Base-by-base conservation (phyloP, 2,797 vertebrate genomes). In the Cichlasoma orientale region DNA sequence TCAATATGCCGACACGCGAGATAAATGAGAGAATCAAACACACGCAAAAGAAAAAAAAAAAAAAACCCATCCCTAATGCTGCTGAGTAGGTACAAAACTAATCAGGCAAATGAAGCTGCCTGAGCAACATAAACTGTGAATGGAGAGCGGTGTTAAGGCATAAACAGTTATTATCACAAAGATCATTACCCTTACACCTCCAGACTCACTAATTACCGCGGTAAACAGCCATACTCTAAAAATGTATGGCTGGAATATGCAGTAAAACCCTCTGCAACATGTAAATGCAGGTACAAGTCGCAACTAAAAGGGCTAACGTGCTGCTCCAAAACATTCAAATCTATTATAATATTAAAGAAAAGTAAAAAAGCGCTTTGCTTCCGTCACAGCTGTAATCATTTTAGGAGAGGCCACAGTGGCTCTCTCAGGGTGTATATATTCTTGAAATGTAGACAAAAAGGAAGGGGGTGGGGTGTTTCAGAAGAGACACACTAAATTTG, bases 401-500 rank as follows among this genome's bases (percentile, higher is more conserved):
- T 93, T 93, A 93, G 47, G 83, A 90, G 92, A 87, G 90, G 90
- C 85, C 86, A 88, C 89, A 86, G 82, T 88, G 91, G 79, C 86
- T 88, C 77, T 86, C 74, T 86, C 74, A 44, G 83, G 87, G 88
- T 88, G 84, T 92, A 88, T 90, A 91, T 92, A 90, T 92, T 88
- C 90, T 85, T 84, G 81, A 93, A 93, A 92, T 77, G 87, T 87
- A 89, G 88, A 93, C 89, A 88, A 90, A 89, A 89, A 88, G 77
- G 79, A 70, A 81, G 68, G 33, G 29, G 80, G 76, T 74, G 33
- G 74, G 77, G 70, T 76, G 83, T 83, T 93, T 93, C 94, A 92
- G 92, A 91, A 89, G 94, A 95, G 95, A 95, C 89, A 87, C 85
- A 93, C 94, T 95, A 93, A 95, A 96, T 97, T 96, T 95, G 96